These are phyloP conservation scores for Cerceris rybyensis DNA, from an alignment of 2,888 invertebrate species.

Conservation along the genomic window DNA sequence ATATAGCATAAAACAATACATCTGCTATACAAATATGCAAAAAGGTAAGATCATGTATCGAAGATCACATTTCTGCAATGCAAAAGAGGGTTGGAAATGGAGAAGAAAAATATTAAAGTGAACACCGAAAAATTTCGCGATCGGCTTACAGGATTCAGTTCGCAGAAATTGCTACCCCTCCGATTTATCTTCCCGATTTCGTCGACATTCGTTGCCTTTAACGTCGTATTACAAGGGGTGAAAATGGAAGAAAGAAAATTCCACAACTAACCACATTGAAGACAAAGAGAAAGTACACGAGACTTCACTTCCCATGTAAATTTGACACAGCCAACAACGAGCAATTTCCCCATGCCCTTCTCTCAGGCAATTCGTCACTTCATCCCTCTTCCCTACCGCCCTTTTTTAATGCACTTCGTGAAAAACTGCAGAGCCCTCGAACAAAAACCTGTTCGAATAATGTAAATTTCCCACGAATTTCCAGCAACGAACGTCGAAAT, in stretches of 20 bases:
- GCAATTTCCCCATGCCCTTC: conserved; percentile 4
- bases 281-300: not conserved
- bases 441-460: not conserved
- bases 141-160: not conserved
- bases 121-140: not conserved
- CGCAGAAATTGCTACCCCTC: not conserved
- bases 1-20: too few species aligned
- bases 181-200: not conserved
- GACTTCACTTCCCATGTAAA: conserved; percentile 14
- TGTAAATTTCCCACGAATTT: not conserved
- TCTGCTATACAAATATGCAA: too few species aligned
- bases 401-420: not conserved
- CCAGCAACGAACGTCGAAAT: not conserved
- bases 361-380: not conserved
- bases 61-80: too few species aligned
- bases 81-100: too few species aligned
- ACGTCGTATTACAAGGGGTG: not conserved
- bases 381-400: too few species aligned
- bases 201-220: not conserved
- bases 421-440: too few species aligned
- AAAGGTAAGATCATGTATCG: too few species aligned
- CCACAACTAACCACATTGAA: not conserved
- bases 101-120: not conserved
- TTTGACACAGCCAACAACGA: not conserved
- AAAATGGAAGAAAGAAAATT: not conserved